phyloP scores from a whole-genome alignment of 2,888 invertebrate genomes.

The Nematopogon swammerdamellus region DNA sequence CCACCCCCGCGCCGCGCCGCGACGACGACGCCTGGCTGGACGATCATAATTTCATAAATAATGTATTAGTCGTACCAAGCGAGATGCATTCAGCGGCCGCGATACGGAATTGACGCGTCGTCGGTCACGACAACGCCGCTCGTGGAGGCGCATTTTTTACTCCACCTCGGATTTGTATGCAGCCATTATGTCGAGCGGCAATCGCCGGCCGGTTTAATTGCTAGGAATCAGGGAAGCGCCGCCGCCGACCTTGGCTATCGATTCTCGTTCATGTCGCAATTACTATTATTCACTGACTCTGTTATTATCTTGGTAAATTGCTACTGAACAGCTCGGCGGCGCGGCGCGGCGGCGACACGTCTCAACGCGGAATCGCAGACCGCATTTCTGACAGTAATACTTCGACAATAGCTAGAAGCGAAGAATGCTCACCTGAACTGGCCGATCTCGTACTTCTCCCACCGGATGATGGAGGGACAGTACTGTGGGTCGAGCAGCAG shows the following conservation, averaged over 20 bases:
- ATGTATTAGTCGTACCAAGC: conserved; percentile 23
- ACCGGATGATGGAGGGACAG: conserved; percentile 80
- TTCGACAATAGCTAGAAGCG: conserved; percentile 4
- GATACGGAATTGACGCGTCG: conserved; percentile 13
- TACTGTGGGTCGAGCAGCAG: conserved; percentile 70
- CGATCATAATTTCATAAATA: conserved; percentile 24
- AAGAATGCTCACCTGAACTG: conserved; percentile 68
- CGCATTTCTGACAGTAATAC: conserved; percentile 1
- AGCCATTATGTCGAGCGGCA: conserved; percentile 1
- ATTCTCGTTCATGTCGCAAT: not conserved
- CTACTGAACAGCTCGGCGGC: too few relatives aligned
- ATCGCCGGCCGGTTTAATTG: not conserved
- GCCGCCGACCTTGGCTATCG: not conserved
- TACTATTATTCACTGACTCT: not conserved
- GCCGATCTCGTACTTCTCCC: conserved; percentile 82
- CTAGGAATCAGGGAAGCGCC: not conserved
- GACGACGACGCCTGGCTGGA: conserved; percentile 20
- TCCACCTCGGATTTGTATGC: conserved; percentile 1
- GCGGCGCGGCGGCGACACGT: too few relatives aligned
- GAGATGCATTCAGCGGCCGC: conserved; percentile 16
- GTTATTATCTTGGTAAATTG: not conserved
- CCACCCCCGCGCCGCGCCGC: conserved; percentile 23
- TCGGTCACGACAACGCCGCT: conserved; percentile 25
- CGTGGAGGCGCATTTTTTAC: conserved; percentile 12
- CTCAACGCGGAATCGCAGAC: conserved; percentile 6